These are phyloP conservation scores for Peromyscus leucopus DNA, from an alignment of 2,113 vertebrate species.

Conservation along the genomic window DNA sequence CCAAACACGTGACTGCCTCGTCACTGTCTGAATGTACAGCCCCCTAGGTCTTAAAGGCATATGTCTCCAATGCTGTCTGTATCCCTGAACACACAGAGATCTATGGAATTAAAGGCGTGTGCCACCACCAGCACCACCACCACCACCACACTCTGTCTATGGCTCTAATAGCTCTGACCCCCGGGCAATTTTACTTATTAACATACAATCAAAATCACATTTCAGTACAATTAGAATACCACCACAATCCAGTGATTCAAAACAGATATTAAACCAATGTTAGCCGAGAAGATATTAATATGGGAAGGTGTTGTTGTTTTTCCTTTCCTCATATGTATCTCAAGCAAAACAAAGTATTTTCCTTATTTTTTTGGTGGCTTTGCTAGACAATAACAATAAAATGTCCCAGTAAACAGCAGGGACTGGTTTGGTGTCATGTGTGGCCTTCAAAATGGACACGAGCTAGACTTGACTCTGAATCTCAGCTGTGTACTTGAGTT, in stretches of 20 bases:
- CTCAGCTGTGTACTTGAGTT: neutral
- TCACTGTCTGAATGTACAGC: too few relatives aligned
- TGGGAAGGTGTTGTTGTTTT: neutral
- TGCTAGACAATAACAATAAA: neutral
- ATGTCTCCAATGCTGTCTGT: too few relatives aligned
- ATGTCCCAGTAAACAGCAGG: neutral
- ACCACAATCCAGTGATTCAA: neutral
- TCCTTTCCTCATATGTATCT: neutral
- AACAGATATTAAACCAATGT: neutral
- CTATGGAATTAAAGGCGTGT: too few relatives aligned
- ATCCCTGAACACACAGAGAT: too few relatives aligned
- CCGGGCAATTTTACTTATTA: too few relatives aligned
- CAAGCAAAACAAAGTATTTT: neutral
- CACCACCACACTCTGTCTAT: too few relatives aligned
- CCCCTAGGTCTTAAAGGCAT: too few relatives aligned
- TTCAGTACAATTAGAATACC: too few relatives aligned
- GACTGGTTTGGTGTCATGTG: neutral
- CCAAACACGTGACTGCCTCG: too few relatives aligned
- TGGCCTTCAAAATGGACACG: neutral
- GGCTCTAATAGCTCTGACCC: too few relatives aligned
- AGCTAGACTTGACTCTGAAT: constrained; percentile 14
- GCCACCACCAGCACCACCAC: too few relatives aligned
- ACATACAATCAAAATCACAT: too few relatives aligned
- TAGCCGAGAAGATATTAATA: neutral
- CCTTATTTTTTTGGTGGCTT: neutral